Base-by-base conservation (phyloP, 2,113 vertebrate species). In the Hirundichthys speculiger region DNA sequence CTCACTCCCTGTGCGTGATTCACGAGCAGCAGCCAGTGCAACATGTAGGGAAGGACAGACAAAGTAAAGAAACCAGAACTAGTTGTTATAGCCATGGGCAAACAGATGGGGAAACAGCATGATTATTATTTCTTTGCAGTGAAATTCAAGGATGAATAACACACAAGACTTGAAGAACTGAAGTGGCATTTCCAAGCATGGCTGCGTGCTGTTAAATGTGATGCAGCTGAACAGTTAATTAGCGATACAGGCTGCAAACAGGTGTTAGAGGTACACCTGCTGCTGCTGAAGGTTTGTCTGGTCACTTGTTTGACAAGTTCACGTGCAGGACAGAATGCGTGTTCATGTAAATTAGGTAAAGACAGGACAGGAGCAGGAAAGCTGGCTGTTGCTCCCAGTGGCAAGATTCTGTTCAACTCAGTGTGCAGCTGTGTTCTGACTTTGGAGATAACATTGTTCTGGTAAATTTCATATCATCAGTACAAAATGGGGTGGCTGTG, bases 131-230 rank as follows among this genome's bases (percentile, higher is more conserved):
- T 19, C 6, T 49, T 39, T 49, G 41, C 43, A 22, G 58, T 49
- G 12, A 49, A 56, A 20, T 22, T 72, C 6, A 50, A 50, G 51
- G 18, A 19, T 42, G 9, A 3, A 5, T 16, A 19, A 19, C 25
- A 21, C 27, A 21, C 24, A 22, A 24, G 27, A 47, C 19, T 7
- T 19, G 11, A 46, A 9, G 68, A n/a, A 21, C 24, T 22, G 27
- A 48, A 30, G 46, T 63, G 59, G 39, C 40, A 72, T 64, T 57
- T 56, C 15, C 40, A 49, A 45, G 38, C 47, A 48, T 16, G 24
- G 24, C 38, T 41, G 21, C 39, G 34, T 45, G 61, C 49, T 50
- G 46, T 20, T 47, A 38, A 60, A 60, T 62, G 34, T 40, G 46
- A 46, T 21, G 22, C 61, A 45, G 49, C 40, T 34, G 40, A 64